Base-by-base conservation (phyloP, 2,888 invertebrate species). In the Margaritifera margaritifera region DNA sequence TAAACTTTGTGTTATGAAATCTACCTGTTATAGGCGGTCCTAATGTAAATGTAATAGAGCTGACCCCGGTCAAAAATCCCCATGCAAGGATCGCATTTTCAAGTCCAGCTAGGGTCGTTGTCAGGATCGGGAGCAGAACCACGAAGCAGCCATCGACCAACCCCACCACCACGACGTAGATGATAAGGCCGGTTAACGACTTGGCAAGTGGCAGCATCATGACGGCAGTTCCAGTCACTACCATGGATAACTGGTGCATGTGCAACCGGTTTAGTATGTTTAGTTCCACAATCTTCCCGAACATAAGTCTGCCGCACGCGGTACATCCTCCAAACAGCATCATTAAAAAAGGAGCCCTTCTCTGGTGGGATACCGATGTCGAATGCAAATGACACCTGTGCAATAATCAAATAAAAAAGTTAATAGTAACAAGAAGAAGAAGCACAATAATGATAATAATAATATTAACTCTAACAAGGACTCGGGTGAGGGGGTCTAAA, bases 1-100 rank as follows among this genome's bases (percentile, higher is more conserved):
- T 53, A 56, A 1, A 51, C 66, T n/a, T n/a, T n/a, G n/a, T n/a
- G n/a, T n/a, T n/a, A n/a, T n/a, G 42, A 3, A 42, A 42, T 11
- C 52, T 71, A 86, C 86, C 86, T 74, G 86, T 84, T 1, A 82
- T 71, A 15, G 85, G 85, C 5, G 86, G 86, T 27, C 86, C 86
- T 4, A 84, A 68, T 1, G 82, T 84, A 62, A 81, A 86, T 6
- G 86, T 84, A 3, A 86, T 61, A 19, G 85, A 86, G 25, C 76
- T 76, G 19, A 80, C 75, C 6, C 82, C 80, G 15, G 77, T 78
- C 66, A 86, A 68, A 62, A 84, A 83, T 15, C 86, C 84, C 85
- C 85, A 86, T 15, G 85, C 86, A 20, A 83, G 62, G 1, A 82
- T 79, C 8, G 79, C 75, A 52, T 83, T 84, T 58, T 84, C 82